A percentile compares a stretch with the other conserved stretches of the same genome.
These are phyloP conservation scores for Embidobia sp. DNA, from an alignment of 2,888 invertebrate genomes.

Conservation along the genomic window DNA sequence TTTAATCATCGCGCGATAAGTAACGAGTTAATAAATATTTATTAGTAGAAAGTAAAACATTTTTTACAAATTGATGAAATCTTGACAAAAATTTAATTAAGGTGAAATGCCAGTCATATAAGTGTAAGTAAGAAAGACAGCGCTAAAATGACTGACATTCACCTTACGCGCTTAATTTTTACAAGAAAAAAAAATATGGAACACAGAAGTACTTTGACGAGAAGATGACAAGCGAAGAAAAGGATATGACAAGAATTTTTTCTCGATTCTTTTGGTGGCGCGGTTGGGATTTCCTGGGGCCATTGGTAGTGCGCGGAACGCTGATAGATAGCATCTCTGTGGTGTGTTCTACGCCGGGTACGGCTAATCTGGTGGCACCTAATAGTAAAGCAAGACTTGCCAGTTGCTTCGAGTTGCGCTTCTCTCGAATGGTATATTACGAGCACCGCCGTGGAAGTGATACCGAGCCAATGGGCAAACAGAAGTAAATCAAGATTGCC, in stretches of 20 bases:
- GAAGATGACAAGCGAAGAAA: conserved; percentile 8
- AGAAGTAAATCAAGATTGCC: conserved; percentile 81
- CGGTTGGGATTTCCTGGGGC: conserved; percentile 64
- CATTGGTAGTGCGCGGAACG: conserved; percentile 48
- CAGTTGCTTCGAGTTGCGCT: conserved; percentile 70
- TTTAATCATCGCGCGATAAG: no score
- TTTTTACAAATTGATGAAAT: no score
- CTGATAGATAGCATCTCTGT: conserved; percentile 66
- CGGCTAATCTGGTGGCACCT: conserved; percentile 75
- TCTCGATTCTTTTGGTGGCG: conserved; percentile 37
- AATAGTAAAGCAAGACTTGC: conserved; percentile 75
- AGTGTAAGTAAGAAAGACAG: no score
- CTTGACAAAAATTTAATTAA: no score
- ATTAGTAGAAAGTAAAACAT: no score
- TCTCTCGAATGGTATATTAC: conserved; percentile 73
- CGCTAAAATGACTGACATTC: no score
- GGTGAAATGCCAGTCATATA: no score
- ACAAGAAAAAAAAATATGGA: neutral
- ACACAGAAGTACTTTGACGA: neutral
- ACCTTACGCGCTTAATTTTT: no score
- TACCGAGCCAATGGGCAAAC: conserved; percentile 81
- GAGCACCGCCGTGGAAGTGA: conserved; percentile 74
- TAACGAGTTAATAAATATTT: no score
- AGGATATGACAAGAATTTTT: conserved; percentile 24
- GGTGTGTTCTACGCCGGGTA: conserved; percentile 59